Conservation (phyloP, 2,797 vertebrate genomes). For the Melopsittacus undulatus region DNA sequence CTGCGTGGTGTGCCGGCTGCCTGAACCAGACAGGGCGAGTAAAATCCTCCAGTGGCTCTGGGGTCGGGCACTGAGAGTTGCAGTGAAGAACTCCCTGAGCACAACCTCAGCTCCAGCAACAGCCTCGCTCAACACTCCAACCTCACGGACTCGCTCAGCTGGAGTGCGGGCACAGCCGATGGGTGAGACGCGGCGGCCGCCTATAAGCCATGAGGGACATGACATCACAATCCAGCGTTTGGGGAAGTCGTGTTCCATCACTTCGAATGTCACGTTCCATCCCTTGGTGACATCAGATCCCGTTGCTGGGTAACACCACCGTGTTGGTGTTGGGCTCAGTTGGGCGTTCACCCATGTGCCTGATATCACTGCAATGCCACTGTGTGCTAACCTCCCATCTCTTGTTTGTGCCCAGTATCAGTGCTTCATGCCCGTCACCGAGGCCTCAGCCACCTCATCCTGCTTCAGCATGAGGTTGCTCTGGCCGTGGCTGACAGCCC, state of each 20-base stretch:
- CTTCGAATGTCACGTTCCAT: no score
- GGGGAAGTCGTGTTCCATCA: neutral
- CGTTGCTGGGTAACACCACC: no score
- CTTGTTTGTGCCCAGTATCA: neutral
- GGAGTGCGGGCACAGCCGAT: neutral
- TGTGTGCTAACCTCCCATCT: no score
- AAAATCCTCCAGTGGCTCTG: neutral
- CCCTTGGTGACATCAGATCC: no score
- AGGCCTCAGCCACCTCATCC: no score
- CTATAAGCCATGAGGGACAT: no score
- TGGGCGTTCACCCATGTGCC: no score
- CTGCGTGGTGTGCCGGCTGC: neutral
- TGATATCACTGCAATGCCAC: neutral
- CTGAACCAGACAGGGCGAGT: neutral
- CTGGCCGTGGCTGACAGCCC: neutral
- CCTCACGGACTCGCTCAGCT: neutral
- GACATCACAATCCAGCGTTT: rapidly evolving
- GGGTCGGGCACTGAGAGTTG: neutral
- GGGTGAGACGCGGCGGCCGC: rapidly evolving
- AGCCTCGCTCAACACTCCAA: neutral
- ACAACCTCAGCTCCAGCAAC: neutral
- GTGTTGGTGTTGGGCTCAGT: no score
- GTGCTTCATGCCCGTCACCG: neutral
- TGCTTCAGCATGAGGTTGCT: neutral
- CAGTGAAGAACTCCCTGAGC: no score